A percentile compares a stretch with the other conserved stretches of the same genome.
phyloP scores from a whole-genome alignment of 1,140 invertebrate species.

The Aphidius ervi region DNA sequence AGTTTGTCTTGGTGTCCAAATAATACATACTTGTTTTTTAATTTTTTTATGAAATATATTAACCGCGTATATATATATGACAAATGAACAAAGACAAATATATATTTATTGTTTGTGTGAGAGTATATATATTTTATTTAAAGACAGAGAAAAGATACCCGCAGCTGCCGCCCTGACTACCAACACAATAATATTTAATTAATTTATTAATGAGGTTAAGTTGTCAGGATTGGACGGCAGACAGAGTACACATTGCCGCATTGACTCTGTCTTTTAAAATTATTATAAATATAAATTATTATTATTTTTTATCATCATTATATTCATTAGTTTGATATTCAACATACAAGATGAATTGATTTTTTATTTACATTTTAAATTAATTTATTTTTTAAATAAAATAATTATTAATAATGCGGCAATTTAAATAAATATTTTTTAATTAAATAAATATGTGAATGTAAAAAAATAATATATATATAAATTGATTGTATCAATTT shows the following conservation, averaged over 20 bases:
- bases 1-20: constrained; percentile 29
- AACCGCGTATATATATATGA: neutral
- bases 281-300: neutral
- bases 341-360: too few relatives aligned
- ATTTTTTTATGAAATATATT: neutral
- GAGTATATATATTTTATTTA: neutral
- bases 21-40: constrained; percentile 6
- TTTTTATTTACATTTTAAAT: too few relatives aligned
- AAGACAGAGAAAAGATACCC: constrained; percentile 27
- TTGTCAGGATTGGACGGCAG: constrained; percentile 52
- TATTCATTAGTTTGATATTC: neutral
- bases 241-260: constrained; percentile 42
- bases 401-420: too few relatives aligned
- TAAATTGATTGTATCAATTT: too few relatives aligned
- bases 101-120: constrained; percentile 16
- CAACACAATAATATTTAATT: constrained; percentile 55
- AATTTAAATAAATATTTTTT: too few relatives aligned
- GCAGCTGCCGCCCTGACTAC: constrained; percentile 51
- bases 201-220: constrained; percentile 55
- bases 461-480: too few relatives aligned
- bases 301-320: neutral
- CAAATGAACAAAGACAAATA: constrained; percentile 1
- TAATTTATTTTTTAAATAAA: too few relatives aligned
- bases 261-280: constrained; percentile 17
- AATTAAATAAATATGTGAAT: too few relatives aligned